Conservation (phyloP, 1,140 invertebrate genomes). For the Brachionus paranguensis region DNA sequence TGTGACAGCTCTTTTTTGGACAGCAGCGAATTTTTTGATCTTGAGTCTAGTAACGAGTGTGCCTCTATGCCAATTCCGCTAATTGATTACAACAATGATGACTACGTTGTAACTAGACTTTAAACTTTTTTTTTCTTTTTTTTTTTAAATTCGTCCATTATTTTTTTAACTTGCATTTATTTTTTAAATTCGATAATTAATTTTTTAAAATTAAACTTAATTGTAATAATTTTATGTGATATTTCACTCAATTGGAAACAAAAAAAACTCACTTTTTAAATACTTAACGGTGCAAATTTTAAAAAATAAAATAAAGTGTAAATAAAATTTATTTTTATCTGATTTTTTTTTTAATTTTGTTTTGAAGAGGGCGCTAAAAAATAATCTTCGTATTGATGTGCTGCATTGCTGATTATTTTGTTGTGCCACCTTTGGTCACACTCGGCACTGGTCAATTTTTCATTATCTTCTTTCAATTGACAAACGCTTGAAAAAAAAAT, state of each 20-base stretch:
- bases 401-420: background rate
- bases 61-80: background rate
- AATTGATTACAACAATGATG: background rate
- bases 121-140: background rate
- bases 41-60: background rate
- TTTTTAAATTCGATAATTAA: background rate
- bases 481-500: background rate
- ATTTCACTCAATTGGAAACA: background rate
- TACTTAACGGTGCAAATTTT: background rate
- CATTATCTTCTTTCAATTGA: conserved; percentile 14
- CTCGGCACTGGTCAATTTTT: background rate
- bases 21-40: background rate
- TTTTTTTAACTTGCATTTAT: background rate
- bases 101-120: conserved; percentile 9
- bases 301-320: background rate
- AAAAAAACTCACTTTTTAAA: background rate
- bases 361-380: conserved; percentile 9
- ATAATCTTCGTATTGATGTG: conserved; percentile 14
- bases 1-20: background rate
- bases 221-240: background rate
- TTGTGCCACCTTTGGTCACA: background rate
- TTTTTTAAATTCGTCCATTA: conserved; percentile 14
- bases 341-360: background rate
- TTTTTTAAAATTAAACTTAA: background rate
- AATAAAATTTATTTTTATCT: background rate